phyloP scores from a whole-genome alignment of 1,140 invertebrate species.

The Aphelenchoides fujianensis region DNA sequence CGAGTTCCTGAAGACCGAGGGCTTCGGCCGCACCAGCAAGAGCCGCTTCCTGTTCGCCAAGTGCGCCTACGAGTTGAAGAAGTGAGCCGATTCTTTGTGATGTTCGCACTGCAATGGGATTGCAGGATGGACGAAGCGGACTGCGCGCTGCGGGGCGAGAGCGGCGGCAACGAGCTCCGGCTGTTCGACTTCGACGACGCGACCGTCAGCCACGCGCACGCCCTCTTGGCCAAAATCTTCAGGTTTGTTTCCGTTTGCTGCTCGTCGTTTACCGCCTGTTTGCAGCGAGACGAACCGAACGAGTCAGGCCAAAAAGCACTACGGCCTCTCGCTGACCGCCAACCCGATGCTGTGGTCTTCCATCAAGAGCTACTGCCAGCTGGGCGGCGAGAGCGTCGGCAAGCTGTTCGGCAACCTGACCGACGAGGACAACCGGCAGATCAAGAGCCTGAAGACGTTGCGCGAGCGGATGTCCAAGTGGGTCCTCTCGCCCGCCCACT shows the following conservation, averaged over 20 bases:
- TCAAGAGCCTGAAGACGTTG: background rate
- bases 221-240: slow-evolving; percentile 1
- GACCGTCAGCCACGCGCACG: background rate
- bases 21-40: slow-evolving; percentile 13
- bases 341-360: slow-evolving; percentile 5
- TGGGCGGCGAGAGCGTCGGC: slow-evolving; percentile 11
- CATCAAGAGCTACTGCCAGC: background rate
- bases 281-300: slow-evolving; percentile 5
- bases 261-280: background rate
- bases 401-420: background rate
- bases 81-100: background rate
- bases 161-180: background rate
- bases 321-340: background rate
- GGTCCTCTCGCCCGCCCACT: background rate
- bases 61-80: slow-evolving; percentile 13
- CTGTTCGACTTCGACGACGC: slow-evolving; percentile 13
- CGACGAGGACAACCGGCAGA: background rate
- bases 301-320: slow-evolving; percentile 11
- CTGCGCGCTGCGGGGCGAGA: slow-evolving; percentile 4
- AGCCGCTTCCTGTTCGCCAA: slow-evolving; percentile 5
- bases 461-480: slow-evolving; percentile 7
- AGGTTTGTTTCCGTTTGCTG: background rate
- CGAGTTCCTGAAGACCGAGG: slow-evolving; percentile 14
- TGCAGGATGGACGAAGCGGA: slow-evolving; percentile 21
- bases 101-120: background rate